Evolutionary conservation across 2,113 vertebrate species (phyloP), one percentile per base, ranked within the genome.

Genomic region (Casuarius casuarius): DNA sequence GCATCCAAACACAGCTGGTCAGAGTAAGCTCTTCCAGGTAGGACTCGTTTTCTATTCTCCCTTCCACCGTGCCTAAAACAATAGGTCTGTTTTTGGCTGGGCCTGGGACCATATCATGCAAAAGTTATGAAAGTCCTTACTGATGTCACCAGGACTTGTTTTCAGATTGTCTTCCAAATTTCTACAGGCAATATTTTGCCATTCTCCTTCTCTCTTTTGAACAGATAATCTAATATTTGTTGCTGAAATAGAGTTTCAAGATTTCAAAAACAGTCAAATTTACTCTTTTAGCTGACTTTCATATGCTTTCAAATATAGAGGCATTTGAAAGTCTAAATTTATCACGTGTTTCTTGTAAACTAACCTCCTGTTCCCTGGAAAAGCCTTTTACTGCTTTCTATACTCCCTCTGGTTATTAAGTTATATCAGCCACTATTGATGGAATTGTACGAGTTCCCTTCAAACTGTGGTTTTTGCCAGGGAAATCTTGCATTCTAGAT

Each of bases 401-500:
- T 13, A 25, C 72, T 79, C 51, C 49, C 58, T 54, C 66, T 89
- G 58, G 8, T 78, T 81, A 89, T 61, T 78, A 52, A 86, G 26
- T 44, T 87, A 10, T 87, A 68, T 61, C 76, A 72, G 42, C 72
- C 1, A 1, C 76, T 91, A 31, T 68, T 87, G 86, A 89, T 79
- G 70, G 62, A 87, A 35, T 82, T 87, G 44, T 73, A 63, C 38
- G 67, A 73, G 31, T 70, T 94, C 49, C 61, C 77, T 78, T 92
- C 73, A 89, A 94, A 79, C 52, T n/a, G 40, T 65, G 73, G 0
- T 82, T 95, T 97, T 91, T 94, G 77, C 77, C 77, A 91, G 35
- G 0, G 54, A 92, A 79, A 89, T 93, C 84, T 93, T 94, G 86
- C 66, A 76, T 94, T 92, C 90, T 82, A 62, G 58, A 82, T 80